Evolutionary conservation across 2,888 invertebrate genomes (phyloP).

Genomic region (Lasioglossum villosulum): DNA sequence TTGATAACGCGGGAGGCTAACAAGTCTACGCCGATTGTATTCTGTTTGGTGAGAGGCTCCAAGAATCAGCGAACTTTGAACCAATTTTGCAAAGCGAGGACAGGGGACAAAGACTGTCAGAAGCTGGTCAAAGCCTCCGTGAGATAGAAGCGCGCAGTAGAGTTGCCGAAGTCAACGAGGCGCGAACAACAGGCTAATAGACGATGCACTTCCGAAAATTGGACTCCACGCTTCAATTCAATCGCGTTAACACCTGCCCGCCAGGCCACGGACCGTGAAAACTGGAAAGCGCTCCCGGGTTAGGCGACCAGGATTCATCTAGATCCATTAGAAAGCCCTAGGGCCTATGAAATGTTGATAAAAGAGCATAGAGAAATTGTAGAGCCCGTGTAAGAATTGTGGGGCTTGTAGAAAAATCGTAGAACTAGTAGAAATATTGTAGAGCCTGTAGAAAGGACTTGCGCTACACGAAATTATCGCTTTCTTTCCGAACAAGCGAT

Average conservation of each 20-base stretch:
- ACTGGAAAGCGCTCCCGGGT: conserved; percentile 76
- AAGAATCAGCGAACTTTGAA: neutral
- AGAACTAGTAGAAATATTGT: neutral
- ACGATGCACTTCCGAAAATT: conserved; percentile 12
- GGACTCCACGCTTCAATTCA: neutral
- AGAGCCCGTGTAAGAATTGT: neutral
- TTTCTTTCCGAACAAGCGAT: conserved; percentile 18
- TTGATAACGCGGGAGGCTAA: neutral
- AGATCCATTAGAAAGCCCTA: neutral
- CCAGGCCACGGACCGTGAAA: conserved; percentile 68
- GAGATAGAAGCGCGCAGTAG: neutral
- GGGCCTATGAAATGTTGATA: no score
- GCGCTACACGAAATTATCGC: neutral
- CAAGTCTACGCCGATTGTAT: neutral
- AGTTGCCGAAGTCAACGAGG: neutral
- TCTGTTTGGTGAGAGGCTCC: neutral
- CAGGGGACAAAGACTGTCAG: neutral
- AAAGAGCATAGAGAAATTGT: neutral
- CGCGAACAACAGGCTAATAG: neutral
- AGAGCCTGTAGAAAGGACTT: neutral
- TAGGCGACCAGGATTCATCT: conserved; percentile 57
- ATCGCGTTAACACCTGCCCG: conserved; percentile 61
- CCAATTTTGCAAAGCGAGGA: neutral
- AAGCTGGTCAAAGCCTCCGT: neutral
- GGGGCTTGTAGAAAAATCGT: neutral